Evolutionary conservation across 2,113 vertebrate genomes (phyloP), one percentile per base, ranked within the genome.

Genomic region (Phodopus roborovskii): DNA sequence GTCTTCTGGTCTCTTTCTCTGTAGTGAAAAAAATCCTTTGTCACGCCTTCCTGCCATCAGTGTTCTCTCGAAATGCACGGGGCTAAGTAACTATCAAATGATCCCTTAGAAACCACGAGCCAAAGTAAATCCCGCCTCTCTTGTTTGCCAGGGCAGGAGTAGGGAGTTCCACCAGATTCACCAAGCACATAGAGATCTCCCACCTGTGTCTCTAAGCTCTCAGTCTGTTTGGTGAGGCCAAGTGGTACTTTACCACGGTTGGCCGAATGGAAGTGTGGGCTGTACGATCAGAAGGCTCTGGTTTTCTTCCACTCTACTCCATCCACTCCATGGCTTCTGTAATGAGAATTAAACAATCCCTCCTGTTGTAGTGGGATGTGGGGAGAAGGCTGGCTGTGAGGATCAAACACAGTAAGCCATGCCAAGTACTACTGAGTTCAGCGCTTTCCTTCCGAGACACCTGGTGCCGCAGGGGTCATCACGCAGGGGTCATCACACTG

Each of bases 191-290:
- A 62, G 24, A 11, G 50, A 62, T 30, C 42, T 28, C 15, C 48
- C 58, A 16, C 68, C 68, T 42, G 60, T 17, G 68, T 6, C 24
- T 48, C 16, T 48, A 45, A 74, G 68, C 19, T 64, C 84, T 79
- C 26, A 50, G 28, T 62, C 48, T 92, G 71, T 96, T 84, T 88
- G 93, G 26, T 70, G 81, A 90, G 53, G n/a, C 28, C 36, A 62
- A 73, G 15, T 66, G 70, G 30, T 8, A 22, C 36, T 85, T 71
- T 36, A 45, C 22, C 60, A 79, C 15, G 33, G 26, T 22, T 42
- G 79, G 10, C 26, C 39, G 70, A 60, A 30, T 17, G 12, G 30
- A 74, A 66, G 28, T 45, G 28, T 1, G 42, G 48, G 22, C 13
- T 71, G 48, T 58, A 15, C 42, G 89, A 53, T 84, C 62, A 60